These are phyloP conservation scores for Stegana nigrithorax DNA, from an alignment of 2,888 invertebrate genomes.

Conservation along the genomic window DNA sequence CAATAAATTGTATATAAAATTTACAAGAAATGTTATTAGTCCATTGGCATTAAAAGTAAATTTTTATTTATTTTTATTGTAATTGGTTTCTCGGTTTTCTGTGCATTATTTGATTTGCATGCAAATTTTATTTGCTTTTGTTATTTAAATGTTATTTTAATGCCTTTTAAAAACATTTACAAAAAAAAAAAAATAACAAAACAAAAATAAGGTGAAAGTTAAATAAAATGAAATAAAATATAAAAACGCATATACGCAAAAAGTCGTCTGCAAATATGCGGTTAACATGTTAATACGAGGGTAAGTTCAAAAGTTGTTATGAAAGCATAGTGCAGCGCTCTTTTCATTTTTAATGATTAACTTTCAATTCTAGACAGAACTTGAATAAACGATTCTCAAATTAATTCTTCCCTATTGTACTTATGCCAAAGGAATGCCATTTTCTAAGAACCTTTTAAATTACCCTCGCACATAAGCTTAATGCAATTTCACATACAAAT, in stretches of 20 bases:
- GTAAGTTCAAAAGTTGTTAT: slow-evolving; percentile 33
- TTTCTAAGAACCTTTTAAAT: no score
- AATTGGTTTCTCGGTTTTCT: slow-evolving; percentile 18
- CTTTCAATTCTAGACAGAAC: no score
- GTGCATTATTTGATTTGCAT: slow-evolving; percentile 29
- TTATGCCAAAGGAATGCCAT: no score
- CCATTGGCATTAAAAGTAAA: background rate
- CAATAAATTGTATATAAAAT: slow-evolving; percentile 3
- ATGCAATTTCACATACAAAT: slow-evolving; percentile 16
- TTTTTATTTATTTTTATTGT: slow-evolving; percentile 21
- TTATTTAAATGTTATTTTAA: slow-evolving; percentile 25
- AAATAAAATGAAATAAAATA: no score
- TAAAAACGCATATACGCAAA: no score
- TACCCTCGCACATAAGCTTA: no score
- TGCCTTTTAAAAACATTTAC: slow-evolving; percentile 17
- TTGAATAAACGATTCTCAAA: no score
- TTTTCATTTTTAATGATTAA: no score
- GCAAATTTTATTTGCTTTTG: slow-evolving; percentile 23
- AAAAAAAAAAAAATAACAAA: background rate
- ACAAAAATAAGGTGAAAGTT: no score
- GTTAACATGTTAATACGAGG: slow-evolving; percentile 39
- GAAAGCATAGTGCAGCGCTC: no score
- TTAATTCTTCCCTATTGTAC: no score
- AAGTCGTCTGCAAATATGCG: slow-evolving; percentile 27
- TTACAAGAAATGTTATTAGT: background rate